These are phyloP conservation scores for Eriosoma lanigerum DNA, from an alignment of 1,140 invertebrate species.

Conservation along the genomic window DNA sequence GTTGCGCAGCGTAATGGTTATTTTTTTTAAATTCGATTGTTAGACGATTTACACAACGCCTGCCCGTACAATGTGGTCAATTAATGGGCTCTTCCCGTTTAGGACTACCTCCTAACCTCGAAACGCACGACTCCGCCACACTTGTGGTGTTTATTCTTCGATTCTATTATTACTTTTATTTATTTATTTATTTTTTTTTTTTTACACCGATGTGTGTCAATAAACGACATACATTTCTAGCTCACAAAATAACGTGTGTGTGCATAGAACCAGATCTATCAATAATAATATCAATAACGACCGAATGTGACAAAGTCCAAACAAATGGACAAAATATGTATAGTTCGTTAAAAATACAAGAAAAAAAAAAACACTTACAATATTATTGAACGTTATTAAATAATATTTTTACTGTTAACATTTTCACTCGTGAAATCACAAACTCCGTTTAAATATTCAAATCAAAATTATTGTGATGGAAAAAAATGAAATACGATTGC, in stretches of 20 bases:
- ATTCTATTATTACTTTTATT: no score
- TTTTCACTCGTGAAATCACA: no score
- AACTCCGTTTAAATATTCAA: neutral
- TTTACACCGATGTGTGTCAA: constrained; percentile 19
- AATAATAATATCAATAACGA: neutral
- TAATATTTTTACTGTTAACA: no score
- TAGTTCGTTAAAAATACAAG: neutral
- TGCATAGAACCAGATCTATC: no score
- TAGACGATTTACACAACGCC: constrained; percentile 28
- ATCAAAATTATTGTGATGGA: neutral
- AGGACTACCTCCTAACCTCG: constrained; percentile 4
- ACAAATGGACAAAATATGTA: neutral
- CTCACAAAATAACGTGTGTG: neutral
- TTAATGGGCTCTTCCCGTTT: constrained; percentile 50
- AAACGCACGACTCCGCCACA: constrained; percentile 43
- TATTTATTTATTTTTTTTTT: no score
- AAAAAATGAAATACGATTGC: no score
- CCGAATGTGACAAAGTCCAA: neutral
- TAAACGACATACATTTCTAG: constrained; percentile 13
- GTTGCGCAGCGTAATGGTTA: neutral
- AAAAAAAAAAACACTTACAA: no score
- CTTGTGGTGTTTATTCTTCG: constrained; percentile 33
- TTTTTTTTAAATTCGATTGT: constrained; percentile 16
- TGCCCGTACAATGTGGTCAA: constrained; percentile 46
- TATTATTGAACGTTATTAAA: no score